Conservation (phyloP, 2,113 vertebrate species). For the Epinephelus lanceolatus region DNA sequence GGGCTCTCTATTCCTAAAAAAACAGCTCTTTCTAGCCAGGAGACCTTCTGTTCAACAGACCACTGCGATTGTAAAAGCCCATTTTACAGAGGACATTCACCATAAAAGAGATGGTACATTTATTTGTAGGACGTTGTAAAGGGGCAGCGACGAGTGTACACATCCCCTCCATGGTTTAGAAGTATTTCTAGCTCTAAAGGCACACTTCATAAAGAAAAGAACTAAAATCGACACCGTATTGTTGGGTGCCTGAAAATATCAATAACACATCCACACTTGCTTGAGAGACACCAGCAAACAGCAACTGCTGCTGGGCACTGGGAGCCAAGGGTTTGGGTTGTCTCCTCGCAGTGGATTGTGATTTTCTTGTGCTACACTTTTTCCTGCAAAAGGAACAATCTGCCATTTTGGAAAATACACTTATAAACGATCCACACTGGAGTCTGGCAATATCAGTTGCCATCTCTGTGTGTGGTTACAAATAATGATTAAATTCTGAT, state of each 20-base stretch:
- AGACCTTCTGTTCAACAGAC: slow-evolving; percentile 42
- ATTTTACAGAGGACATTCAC: slow-evolving; percentile 25
- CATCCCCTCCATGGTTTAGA: not conserved
- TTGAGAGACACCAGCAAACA: not conserved
- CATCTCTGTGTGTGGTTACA: not conserved
- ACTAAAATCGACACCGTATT: not conserved
- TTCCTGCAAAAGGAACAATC: not conserved
- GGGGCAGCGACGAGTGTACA: not conserved
- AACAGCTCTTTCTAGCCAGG: slow-evolving; percentile 38
- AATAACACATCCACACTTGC: not conserved
- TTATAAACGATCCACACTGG: not conserved
- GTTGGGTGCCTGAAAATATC: slow-evolving; percentile 13
- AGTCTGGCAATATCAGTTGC: not conserved
- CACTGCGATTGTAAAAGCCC: slow-evolving; percentile 18
- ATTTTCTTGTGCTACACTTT: not conserved
- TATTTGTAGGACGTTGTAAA: not conserved
- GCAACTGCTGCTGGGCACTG: not conserved
- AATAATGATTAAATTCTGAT: not conserved
- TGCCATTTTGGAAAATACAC: not conserved
- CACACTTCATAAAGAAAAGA: not conserved
- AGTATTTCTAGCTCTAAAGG: not conserved
- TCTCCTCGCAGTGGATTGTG: not conserved
- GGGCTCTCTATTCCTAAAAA: slow-evolving; percentile 30
- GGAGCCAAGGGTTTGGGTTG: not conserved
- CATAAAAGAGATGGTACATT: not conserved